Evolutionary conservation across 2,113 vertebrate species (phyloP).

Genomic region (Anoplopoma fimbria): DNA sequence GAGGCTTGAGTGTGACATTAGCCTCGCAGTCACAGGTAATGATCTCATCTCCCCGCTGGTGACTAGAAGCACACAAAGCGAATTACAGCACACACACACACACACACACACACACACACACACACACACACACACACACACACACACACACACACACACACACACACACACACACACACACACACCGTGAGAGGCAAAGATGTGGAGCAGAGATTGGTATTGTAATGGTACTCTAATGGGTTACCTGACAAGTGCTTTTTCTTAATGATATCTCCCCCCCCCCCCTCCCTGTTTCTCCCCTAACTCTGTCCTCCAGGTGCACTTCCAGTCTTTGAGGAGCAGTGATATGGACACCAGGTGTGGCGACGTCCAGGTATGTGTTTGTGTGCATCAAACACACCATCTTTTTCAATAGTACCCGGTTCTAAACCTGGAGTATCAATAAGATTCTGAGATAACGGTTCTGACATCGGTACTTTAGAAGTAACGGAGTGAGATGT

Average conservation of each 20-base stretch:
- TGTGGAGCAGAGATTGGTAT: slow-evolving; percentile 72
- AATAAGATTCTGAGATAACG: too few relatives aligned
- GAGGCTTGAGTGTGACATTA: slow-evolving; percentile 68
- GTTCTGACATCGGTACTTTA: too few relatives aligned
- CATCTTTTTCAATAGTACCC: background rate
- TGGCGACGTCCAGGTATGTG: slow-evolving; percentile 72
- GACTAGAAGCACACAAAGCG: slow-evolving; percentile 67
- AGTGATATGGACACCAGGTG: slow-evolving; percentile 77
- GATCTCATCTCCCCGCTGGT: slow-evolving; percentile 75
- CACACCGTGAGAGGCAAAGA: slow-evolving; percentile 51
- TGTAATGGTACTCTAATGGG: slow-evolving; percentile 77
- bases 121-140: slow-evolving; percentile 55
- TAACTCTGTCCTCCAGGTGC: slow-evolving; percentile 56
- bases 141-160: slow-evolving; percentile 41
- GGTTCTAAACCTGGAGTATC: too few relatives aligned
- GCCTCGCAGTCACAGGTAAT: slow-evolving; percentile 80
- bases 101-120: slow-evolving; percentile 48
- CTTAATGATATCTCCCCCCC: slow-evolving; percentile 66
- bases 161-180: slow-evolving; percentile 55
- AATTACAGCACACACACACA: slow-evolving; percentile 58
- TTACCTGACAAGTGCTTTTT: slow-evolving; percentile 77
- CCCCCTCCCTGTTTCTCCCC: slow-evolving; percentile 16
- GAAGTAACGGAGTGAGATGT: too few relatives aligned
- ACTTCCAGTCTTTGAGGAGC: slow-evolving; percentile 66
- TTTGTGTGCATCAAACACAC: background rate